Evolutionary conservation across 1,140 invertebrate species (phyloP), one percentile per base, ranked within the genome.

Genomic region (Copidosoma floridanum): DNA sequence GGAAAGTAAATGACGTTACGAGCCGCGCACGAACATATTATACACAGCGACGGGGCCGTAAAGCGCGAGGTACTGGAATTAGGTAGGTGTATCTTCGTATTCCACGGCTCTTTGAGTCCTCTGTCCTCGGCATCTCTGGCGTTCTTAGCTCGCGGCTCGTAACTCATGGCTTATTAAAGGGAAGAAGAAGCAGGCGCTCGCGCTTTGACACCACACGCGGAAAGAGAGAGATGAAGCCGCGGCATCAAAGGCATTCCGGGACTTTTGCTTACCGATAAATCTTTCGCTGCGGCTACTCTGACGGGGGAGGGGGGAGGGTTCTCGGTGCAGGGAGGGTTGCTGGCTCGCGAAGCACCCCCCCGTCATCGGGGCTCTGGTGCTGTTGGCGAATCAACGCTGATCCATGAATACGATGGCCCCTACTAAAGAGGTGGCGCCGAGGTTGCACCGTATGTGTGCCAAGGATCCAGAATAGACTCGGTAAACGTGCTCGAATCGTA

Each of bases 131-230:
- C n/a, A n/a, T n/a, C n/a, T n/a, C n/a, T 16, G 37, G 38, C 52
- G 24, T 46, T 56, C 37, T 51, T 51, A 41, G 46, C 37, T 20
- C 26, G 8, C 58, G 35, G 20, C 23, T 23, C 40, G 57, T 62
- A 62, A 62, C 53, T 62, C 53, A 57, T 56, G 35, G 46, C 53
- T 47, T 48, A 52, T 62, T 62, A 62, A 57, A 37, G 16, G 43
- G 23, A 24, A 43, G 23, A 14, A 16, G n/a, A n/a, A n/a, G n/a
- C n/a, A n/a, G n/a, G n/a, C n/a, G n/a, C 10, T 11, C 51, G 21
- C 29, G 44, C 58, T 54, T 61, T 61, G 32, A 55, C 54, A 47
- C 26, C 29, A 29, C 38, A 12, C 29, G 37, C 21, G 26, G 18
- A n/a, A n/a, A n/a, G n/a, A n/a, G n/a, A n/a, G n/a, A n/a, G n/a